phyloP scores from a whole-genome alignment of 2,888 invertebrate species.

The Marasmarcha lunaedactyla region DNA sequence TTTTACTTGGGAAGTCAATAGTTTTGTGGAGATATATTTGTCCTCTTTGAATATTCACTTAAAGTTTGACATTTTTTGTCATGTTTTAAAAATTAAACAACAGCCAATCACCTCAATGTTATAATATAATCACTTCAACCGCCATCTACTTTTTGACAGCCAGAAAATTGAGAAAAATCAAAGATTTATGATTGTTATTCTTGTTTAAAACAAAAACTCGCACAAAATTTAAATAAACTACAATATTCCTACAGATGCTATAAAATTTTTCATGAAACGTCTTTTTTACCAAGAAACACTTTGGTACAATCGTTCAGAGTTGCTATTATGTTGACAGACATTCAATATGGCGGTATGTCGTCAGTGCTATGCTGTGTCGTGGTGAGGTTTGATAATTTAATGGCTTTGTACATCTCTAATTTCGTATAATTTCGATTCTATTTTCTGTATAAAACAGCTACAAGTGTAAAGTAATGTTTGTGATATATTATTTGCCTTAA shows the following conservation, averaged over 20 bases:
- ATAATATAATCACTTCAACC: background rate
- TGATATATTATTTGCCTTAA: constrained; percentile 25
- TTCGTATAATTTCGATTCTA: constrained; percentile 24
- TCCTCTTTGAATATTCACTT: too few relatives aligned
- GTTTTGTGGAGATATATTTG: too few relatives aligned
- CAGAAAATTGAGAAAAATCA: constrained; percentile 29
- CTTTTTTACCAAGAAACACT: constrained; percentile 3
- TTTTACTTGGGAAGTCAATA: too few relatives aligned
- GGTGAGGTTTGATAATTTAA: constrained; percentile 78
- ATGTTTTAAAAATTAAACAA: background rate
- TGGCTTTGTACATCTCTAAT: constrained; percentile 36
- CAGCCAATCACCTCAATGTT: too few relatives aligned
- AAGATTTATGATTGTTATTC: constrained; percentile 40
- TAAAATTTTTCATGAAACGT: background rate
- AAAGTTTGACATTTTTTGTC: too few relatives aligned
- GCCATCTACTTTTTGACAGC: constrained; percentile 1
- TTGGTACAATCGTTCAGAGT: constrained; percentile 41
- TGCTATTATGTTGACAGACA: constrained; percentile 80
- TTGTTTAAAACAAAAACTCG: constrained; percentile 51
- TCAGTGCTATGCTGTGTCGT: constrained; percentile 97
- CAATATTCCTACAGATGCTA: constrained; percentile 10
- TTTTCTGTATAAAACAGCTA: constrained; percentile 22
- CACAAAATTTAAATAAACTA: constrained; percentile 55
- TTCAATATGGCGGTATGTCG: constrained; percentile 96
- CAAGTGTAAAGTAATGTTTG: constrained; percentile 22